Conservation (phyloP, 2,113 vertebrate species). For the Eublepharis macularius region DNA sequence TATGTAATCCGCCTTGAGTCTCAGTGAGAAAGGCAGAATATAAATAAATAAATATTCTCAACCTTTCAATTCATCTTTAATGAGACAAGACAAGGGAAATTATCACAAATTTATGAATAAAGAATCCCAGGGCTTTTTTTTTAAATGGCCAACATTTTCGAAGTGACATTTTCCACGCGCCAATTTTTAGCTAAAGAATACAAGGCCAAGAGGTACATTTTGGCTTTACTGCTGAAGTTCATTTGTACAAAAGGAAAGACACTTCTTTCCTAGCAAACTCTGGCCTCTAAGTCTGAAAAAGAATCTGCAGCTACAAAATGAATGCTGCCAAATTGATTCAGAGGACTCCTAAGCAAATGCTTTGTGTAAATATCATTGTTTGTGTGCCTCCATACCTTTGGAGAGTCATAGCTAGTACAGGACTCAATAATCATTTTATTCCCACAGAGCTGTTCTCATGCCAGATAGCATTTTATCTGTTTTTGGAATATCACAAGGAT, state of each 20-base stretch:
- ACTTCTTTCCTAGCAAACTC: slow-evolving; percentile 30
- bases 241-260: not conserved
- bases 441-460: too few species aligned
- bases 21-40: too few species aligned
- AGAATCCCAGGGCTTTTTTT: not conserved
- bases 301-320: slow-evolving; percentile 19
- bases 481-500: too few species aligned
- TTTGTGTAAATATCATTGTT: not conserved
- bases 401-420: not conserved
- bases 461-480: too few species aligned
- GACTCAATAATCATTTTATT: not conserved
- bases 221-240: not conserved
- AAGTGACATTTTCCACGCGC: slow-evolving; percentile 3
- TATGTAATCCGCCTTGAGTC: too few species aligned
- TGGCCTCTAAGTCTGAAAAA: slow-evolving; percentile 26
- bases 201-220: not conserved
- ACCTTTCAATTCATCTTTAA: slow-evolving; percentile 4
- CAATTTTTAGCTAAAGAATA: not conserved
- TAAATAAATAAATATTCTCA: too few species aligned
- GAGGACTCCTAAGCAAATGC: not conserved
- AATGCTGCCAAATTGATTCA: not conserved
- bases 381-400: not conserved
- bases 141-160: not conserved
- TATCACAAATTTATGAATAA: slow-evolving; percentile 40
- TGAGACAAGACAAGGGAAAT: slow-evolving; percentile 40